Evolutionary conservation across 1,140 invertebrate genomes (phyloP), one percentile per base, ranked within the genome.

Genomic region (Drosophila simulans): DNA sequence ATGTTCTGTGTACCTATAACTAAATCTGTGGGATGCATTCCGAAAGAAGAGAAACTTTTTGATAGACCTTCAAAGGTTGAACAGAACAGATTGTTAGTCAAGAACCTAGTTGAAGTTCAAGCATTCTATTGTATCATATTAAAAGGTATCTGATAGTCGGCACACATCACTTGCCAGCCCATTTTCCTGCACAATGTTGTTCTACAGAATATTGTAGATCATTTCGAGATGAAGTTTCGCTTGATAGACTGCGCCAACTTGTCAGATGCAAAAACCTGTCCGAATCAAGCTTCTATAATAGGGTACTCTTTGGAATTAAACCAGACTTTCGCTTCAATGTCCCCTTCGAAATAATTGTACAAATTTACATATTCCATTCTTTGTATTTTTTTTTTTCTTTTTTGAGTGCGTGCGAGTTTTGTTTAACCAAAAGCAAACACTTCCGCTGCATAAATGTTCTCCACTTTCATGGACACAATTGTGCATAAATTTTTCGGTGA

Each of bases 361-460:
- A 63, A 69, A 70, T 77, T 63, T 45, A 77, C 64, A 70, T 77
- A 22, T 56, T 56, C 66, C 42, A 25, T 34, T 60, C 7, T 69
- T 17, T 17, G 17, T 56, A 37, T 39, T 45, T 22, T 22, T 2
- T 2, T 22, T 22, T 0, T 22, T 22, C 20, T 45, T 15, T 31
- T 57, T 13, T 5, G 13, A 31, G 31, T 31, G 31, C 31, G 39
- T 46, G 45, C 45, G 45, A 48, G 22, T 39, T 56, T 20, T 31
- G 56, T 68, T 76, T 69, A 42, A 62, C 48, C 52, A 66, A 77
- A 77, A 77, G 73, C 60, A 64, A 73, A 60, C 46, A 77, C 73
- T 77, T 77, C 75, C 75, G 75, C 39, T 70, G 66, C 51, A 56
- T 69, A 69, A 56, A 68, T 39, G 46, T 45, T 55, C 49, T 46